A percentile compares a stretch with the other conserved stretches of the same genome.
phyloP scores from a whole-genome alignment of 2,797 vertebrate genomes.

The Rhynchotus rufescens region DNA sequence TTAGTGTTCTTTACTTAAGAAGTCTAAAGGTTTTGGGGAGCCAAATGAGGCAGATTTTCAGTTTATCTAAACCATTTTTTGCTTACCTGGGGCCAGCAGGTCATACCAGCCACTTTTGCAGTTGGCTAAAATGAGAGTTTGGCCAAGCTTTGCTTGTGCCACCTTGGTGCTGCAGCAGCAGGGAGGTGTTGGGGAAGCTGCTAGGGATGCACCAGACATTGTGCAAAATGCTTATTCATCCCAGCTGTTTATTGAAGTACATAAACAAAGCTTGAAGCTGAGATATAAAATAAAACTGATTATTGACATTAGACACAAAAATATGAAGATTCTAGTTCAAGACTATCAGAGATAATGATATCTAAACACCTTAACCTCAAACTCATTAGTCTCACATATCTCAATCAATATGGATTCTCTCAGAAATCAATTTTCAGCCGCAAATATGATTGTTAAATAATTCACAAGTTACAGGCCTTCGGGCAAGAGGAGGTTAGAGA shows the following conservation, averaged over 20 bases:
- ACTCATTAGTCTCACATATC: constrained; percentile 83
- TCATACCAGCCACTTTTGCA: neutral
- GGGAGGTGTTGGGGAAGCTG: neutral
- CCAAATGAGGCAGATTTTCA: neutral
- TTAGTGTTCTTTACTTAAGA: neutral
- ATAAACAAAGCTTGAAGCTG: neutral
- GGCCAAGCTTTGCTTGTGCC: neutral
- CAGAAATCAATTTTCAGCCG: constrained; percentile 83
- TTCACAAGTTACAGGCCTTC: constrained; percentile 82
- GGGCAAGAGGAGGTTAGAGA: constrained; percentile 77
- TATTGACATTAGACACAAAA: constrained; percentile 61
- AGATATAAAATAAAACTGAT: constrained; percentile 7
- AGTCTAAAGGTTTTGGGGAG: neutral
- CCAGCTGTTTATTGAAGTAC: constrained; percentile 3
- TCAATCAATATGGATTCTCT: constrained; percentile 86
- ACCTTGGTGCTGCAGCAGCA: neutral
- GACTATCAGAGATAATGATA: constrained; percentile 73
- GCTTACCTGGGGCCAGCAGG: neutral
- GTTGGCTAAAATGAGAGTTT: neutral
- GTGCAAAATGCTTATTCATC: neutral
- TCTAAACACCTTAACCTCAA: constrained; percentile 80
- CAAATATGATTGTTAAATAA: constrained; percentile 88
- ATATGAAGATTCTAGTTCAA: constrained; percentile 57
- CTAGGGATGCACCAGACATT: neutral
- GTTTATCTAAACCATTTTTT: neutral